Conservation (phyloP, 2,888 invertebrate species). For the Aelia acuminata region DNA sequence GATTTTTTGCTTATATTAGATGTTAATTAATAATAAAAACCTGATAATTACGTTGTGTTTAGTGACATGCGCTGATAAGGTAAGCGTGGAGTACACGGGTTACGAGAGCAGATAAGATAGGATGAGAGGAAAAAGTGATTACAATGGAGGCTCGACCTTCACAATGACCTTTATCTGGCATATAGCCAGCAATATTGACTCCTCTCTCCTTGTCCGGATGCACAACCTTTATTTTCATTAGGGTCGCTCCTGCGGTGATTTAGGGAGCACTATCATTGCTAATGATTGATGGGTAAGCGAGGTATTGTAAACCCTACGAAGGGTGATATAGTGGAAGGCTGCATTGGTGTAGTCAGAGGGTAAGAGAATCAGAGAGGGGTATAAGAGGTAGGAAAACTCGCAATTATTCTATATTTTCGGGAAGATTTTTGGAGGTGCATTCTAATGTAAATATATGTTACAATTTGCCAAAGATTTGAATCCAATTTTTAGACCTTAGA, state of each 20-base stretch:
- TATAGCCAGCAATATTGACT: neutral
- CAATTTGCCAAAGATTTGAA: too few species aligned
- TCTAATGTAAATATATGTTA: too few species aligned
- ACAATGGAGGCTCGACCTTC: neutral
- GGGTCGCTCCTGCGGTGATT: neutral
- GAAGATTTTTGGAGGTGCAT: too few species aligned
- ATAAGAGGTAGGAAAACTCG: too few species aligned
- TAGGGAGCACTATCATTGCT: neutral
- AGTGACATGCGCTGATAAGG: neutral
- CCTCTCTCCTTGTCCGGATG: neutral
- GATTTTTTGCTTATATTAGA: too few species aligned
- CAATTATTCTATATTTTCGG: too few species aligned
- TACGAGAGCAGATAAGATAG: neutral
- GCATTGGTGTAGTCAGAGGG: too few species aligned
- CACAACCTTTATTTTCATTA: constrained; percentile 33
- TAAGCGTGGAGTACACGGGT: neutral
- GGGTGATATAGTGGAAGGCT: neutral
- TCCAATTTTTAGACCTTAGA: too few species aligned
- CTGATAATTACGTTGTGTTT: neutral
- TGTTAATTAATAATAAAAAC: neutral
- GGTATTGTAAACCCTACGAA: neutral
- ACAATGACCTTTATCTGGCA: constrained; percentile 23
- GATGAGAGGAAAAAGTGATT: neutral
- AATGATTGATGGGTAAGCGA: neutral
- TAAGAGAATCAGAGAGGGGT: too few species aligned